A percentile compares a stretch with the other conserved stretches of the same genome.
Conservation (phyloP, 2,888 invertebrate species). For the Stomorhina lunata region DNA sequence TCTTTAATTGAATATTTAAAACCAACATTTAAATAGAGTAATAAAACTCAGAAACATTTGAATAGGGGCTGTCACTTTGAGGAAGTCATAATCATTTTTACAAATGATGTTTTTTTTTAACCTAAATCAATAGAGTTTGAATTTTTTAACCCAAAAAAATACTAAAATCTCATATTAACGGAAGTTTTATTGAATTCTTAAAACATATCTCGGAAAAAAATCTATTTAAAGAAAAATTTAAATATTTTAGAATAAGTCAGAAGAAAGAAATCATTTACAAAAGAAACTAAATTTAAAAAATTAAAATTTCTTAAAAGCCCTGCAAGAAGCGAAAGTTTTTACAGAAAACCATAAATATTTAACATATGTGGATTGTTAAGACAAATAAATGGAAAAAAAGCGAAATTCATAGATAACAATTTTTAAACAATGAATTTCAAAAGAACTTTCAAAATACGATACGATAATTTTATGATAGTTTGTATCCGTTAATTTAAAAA, state of each 20-base stretch:
- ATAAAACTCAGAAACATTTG: neutral
- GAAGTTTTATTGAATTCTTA: neutral
- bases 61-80: neutral
- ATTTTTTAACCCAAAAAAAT: neutral
- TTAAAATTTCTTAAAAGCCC: conserved; percentile 1
- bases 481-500: conserved; percentile 29
- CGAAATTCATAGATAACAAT: neutral
- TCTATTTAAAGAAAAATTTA: neutral
- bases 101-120: neutral
- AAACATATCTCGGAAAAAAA: neutral
- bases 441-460: conserved; percentile 36
- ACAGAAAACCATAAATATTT: neutral
- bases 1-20: neutral
- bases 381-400: conserved; percentile 2
- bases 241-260: neutral
- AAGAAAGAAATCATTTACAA: neutral
- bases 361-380: neutral
- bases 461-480: conserved; percentile 22
- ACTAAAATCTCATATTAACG: neutral
- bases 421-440: conserved; percentile 30
- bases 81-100: neutral
- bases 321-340: conserved; percentile 21
- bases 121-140: neutral
- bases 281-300: neutral
- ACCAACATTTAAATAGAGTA: neutral